A percentile compares a stretch with the other conserved stretches of the same genome.
Conservation (phyloP, 2,888 invertebrate species). For the Xestia ashworthii region DNA sequence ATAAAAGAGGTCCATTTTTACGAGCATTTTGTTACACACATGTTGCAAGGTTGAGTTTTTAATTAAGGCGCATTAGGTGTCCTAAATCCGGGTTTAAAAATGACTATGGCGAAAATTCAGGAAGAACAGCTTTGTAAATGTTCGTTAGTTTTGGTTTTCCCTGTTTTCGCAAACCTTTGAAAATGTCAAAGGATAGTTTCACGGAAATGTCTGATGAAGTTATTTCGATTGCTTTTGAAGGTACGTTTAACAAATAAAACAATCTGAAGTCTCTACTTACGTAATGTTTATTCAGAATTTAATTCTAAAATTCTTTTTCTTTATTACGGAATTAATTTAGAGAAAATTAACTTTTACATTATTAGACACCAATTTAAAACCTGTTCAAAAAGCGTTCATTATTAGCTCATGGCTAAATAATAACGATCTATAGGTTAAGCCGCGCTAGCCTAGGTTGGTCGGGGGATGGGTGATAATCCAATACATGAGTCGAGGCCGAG, state of each 20-base stretch:
- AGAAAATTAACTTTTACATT: too few species aligned
- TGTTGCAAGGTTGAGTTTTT: constrained; percentile 14
- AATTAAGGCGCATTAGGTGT: constrained; percentile 26
- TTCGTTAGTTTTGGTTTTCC: constrained; percentile 3
- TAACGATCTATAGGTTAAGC: too few species aligned
- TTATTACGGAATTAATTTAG: neutral
- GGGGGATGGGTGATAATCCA: too few species aligned
- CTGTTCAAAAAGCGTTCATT: too few species aligned
- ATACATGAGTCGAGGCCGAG: too few species aligned
- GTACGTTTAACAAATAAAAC: neutral
- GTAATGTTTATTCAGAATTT: neutral
- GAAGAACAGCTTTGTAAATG: neutral
- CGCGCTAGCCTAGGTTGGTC: too few species aligned
- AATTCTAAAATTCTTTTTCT: neutral
- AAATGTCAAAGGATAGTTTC: constrained; percentile 12
- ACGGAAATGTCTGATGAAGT: constrained; percentile 3
- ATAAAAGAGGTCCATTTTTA: neutral
- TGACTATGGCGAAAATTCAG: neutral
- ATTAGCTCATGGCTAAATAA: too few species aligned
- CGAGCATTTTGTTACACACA: neutral
- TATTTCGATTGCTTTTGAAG: neutral
- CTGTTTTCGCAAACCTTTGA: neutral
- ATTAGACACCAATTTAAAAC: too few species aligned
- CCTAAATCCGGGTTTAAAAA: constrained; percentile 1
- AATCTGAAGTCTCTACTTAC: neutral